A percentile compares a stretch with the other conserved stretches of the same genome.
phyloP scores from a whole-genome alignment of 2,797 vertebrate genomes.

The Leptodactylus fallax region DNA sequence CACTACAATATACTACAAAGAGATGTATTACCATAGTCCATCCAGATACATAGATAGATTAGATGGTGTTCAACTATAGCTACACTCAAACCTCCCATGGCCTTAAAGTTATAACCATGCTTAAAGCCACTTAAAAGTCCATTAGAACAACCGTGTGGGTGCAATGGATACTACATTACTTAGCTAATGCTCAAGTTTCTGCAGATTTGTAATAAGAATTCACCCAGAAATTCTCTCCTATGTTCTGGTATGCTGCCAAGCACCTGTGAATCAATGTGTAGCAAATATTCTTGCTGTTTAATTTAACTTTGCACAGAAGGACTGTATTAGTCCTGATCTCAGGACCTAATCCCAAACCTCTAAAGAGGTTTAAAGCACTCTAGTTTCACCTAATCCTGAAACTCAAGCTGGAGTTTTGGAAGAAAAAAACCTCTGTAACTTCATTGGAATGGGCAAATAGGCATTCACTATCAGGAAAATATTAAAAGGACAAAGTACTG shows the following conservation, averaged over 20 bases:
- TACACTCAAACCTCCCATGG: no score
- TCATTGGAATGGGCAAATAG: constrained; percentile 90
- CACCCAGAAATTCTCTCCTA: constrained; percentile 72
- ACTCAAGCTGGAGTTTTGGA: constrained; percentile 87
- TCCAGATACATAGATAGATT: no score
- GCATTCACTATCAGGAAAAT: constrained; percentile 80
- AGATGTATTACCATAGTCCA: no score
- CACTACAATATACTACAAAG: no score
- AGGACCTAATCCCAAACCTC: constrained; percentile 87
- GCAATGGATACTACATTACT: constrained; percentile 73
- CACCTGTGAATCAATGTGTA: constrained; percentile 78
- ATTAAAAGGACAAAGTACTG: constrained; percentile 84
- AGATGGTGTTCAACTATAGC: no score
- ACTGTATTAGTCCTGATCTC: constrained; percentile 77
- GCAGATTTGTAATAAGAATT: constrained; percentile 70
- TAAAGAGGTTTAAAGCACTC: constrained; percentile 95
- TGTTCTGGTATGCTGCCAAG: constrained; percentile 76
- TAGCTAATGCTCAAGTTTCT: constrained; percentile 74
- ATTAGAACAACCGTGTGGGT: constrained; percentile 70
- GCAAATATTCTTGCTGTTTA: constrained; percentile 80
- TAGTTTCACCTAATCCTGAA: constrained; percentile 98
- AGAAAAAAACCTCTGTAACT: constrained; percentile 80
- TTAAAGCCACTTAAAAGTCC: constrained; percentile 73
- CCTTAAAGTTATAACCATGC: constrained; percentile 71
- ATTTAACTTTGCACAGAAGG: constrained; percentile 77